Base-by-base conservation (phyloP, 1,140 invertebrate genomes). In the Ostrea denselamellosa region DNA sequence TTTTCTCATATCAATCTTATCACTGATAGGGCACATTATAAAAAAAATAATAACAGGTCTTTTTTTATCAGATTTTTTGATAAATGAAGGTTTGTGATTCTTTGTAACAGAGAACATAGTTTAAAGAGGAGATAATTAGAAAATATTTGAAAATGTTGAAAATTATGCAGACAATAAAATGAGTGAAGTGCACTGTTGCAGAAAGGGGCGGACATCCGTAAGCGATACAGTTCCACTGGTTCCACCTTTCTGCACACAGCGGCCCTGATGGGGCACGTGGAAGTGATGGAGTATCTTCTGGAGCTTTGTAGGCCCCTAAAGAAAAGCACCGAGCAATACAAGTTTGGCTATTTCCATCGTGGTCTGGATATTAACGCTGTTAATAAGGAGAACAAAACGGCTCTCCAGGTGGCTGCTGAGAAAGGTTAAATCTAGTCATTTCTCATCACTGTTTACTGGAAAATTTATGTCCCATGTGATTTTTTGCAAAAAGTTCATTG, bases 381-480 rank as follows among this genome's bases (percentile, higher is more conserved):
- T 10, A 93, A 93, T 89, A 83, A 54, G 44, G 90, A 92, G 52
- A 90, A 91, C 28, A 93, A 91, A 89, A 94, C 93, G 14, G 89
- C 92, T 62, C 88, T 94, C 51, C 93, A 94, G 82, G 34, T 93
- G 52, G 93, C 93, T 22, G 93, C 93, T 34, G 93, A 94, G 25
- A 94, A 92, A 92, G 93, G 93, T 94, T 62, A 19, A 52, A 12
- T 22, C 28, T 22, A 34, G 28, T 44, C 34, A 44, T 44, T 44
- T 44, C 5, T 44, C n/a, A n/a, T n/a, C n/a, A n/a, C n/a, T n/a
- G n/a, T n/a, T n/a, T n/a, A n/a, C n/a, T n/a, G n/a, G n/a, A n/a
- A n/a, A n/a, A n/a, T n/a, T n/a, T n/a, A n/a, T n/a, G n/a, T n/a
- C n/a, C n/a, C n/a, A n/a, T n/a, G n/a, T 44, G 34, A 44, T 44